phyloP scores from a whole-genome alignment of 2,113 vertebrate genomes.

The Hippocampus comes region DNA sequence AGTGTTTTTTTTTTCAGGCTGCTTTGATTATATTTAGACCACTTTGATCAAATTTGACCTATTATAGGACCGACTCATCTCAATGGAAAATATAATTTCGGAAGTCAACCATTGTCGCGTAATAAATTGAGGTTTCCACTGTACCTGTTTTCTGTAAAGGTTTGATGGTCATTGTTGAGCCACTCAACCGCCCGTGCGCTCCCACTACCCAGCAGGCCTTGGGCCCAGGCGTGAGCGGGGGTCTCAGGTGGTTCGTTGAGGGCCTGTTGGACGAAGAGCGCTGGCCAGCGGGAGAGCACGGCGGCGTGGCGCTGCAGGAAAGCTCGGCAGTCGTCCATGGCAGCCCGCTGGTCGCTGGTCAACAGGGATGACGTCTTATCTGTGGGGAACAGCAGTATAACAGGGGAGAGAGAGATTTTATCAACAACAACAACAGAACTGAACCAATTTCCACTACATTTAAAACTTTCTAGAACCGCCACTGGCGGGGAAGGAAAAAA shows the following conservation, averaged over 20 bases:
- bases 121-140: neutral
- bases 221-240: constrained; percentile 70
- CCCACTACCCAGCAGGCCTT: constrained; percentile 47
- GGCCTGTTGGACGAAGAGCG: constrained; percentile 80
- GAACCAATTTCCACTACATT: too few relatives aligned
- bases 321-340: constrained; percentile 49
- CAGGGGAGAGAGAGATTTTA: too few relatives aligned
- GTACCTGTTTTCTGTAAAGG: constrained; percentile 43
- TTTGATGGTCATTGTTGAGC: constrained; percentile 67
- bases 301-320: constrained; percentile 74
- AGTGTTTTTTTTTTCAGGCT: neutral
- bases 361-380: constrained; percentile 14
- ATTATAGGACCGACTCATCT: too few relatives aligned
- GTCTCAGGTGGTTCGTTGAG: constrained; percentile 71
- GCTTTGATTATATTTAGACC: neutral
- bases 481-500: neutral
- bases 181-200: constrained; percentile 55
- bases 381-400: constrained; percentile 10
- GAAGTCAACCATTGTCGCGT: neutral
- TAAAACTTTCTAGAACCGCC: too few relatives aligned
- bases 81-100: neutral
- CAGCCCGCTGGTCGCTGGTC: neutral
- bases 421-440: too few relatives aligned
- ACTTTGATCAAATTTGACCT: too few relatives aligned
- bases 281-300: constrained; percentile 74